Evolutionary conservation across 1,140 invertebrate genomes (phyloP).

Genomic region (Drosophila suzukii): DNA sequence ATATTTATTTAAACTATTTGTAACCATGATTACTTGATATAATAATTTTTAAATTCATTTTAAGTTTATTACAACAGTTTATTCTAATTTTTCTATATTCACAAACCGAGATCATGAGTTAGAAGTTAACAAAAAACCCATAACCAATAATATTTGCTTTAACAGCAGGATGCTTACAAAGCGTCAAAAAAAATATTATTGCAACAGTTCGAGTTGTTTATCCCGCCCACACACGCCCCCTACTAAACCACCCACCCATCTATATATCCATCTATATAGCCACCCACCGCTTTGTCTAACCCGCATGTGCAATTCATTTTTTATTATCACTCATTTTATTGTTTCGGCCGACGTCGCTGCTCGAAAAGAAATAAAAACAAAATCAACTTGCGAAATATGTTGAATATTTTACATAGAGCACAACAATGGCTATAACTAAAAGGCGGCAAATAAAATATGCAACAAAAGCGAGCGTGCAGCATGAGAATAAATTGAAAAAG

Average conservation of each 20-base stretch:
- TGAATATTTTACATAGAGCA: slow-evolving; percentile 74
- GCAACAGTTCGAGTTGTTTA: slow-evolving; percentile 13
- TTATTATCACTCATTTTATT: slow-evolving; percentile 73
- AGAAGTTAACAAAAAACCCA: not conserved
- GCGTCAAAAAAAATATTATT: slow-evolving; percentile 39
- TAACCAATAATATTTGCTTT: slow-evolving; percentile 32
- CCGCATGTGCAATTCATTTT: slow-evolving; percentile 77
- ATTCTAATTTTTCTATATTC: too few relatives aligned
- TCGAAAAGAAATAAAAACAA: slow-evolving; percentile 53
- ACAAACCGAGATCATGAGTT: not conserved
- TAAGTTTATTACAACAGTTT: too few relatives aligned
- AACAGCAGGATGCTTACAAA: slow-evolving; percentile 28
- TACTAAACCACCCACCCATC: not conserved
- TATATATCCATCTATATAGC: too few relatives aligned
- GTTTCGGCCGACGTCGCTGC: slow-evolving; percentile 48
- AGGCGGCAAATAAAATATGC: slow-evolving; percentile 79
- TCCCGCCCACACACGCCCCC: not conserved
- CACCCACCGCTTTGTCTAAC: slow-evolving; percentile 14
- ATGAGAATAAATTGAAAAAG: slow-evolving; percentile 75
- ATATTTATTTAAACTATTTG: not conserved
- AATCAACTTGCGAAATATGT: slow-evolving; percentile 79
- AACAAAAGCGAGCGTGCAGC: slow-evolving; percentile 74
- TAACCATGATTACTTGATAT: too few relatives aligned
- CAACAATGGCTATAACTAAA: slow-evolving; percentile 74
- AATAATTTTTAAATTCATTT: too few relatives aligned